Evolutionary conservation across 2,888 invertebrate genomes (phyloP).

Genomic region (Clostera curtula): DNA sequence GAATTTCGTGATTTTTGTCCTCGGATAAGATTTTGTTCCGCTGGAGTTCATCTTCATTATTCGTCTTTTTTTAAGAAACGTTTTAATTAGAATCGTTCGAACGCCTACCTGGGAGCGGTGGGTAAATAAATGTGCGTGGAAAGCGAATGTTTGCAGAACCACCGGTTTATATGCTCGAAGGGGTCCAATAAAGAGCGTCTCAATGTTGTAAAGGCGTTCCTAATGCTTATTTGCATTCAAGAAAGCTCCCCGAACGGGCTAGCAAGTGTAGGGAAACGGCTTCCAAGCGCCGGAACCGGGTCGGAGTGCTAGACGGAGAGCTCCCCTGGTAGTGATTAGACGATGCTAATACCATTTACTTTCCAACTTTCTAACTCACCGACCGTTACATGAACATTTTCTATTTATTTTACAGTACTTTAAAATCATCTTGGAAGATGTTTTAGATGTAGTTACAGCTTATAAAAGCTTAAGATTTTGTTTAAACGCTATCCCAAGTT

Average conservation of each 20-base stretch:
- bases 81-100: slow-evolving; percentile 25
- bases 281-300: slow-evolving; percentile 39
- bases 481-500: slow-evolving; percentile 1
- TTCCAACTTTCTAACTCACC: slow-evolving; percentile 67
- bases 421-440: slow-evolving; percentile 53
- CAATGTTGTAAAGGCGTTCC: slow-evolving; percentile 67
- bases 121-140: slow-evolving; percentile 31
- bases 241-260: slow-evolving; percentile 60
- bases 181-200: slow-evolving; percentile 66
- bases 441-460: slow-evolving; percentile 27
- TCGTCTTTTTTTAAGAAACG: slow-evolving; percentile 23
- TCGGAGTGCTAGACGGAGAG: slow-evolving; percentile 51
- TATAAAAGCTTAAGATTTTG: slow-evolving; percentile 14
- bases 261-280: slow-evolving; percentile 60
- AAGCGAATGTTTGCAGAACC: slow-evolving; percentile 45
- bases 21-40: slow-evolving; percentile 46
- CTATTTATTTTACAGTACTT: slow-evolving; percentile 62
- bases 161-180: slow-evolving; percentile 55
- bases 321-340: slow-evolving; percentile 71
- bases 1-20: slow-evolving; percentile 64
- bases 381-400: slow-evolving; percentile 59
- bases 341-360: slow-evolving; percentile 73
- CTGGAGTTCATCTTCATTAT: slow-evolving; percentile 32
- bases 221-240: slow-evolving; percentile 72
- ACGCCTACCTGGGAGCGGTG: slow-evolving; percentile 17